Percentiles rank a stretch among this genome's conserved stretches.
Evolutionary conservation across 2,888 invertebrate species (phyloP).

Genomic region (Lysandra bellargus): DNA sequence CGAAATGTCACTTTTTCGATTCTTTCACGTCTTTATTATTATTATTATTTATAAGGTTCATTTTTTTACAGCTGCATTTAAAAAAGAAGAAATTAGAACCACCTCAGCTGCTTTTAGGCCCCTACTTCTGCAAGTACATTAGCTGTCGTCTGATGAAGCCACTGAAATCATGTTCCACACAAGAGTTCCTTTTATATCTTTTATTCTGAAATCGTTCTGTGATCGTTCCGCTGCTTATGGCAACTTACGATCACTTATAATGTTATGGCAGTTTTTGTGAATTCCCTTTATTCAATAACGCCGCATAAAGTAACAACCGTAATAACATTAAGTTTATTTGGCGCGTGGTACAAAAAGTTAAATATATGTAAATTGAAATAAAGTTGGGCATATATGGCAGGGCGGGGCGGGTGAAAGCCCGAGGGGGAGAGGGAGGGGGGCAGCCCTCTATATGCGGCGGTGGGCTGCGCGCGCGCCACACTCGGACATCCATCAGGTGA

Average conservation of each 20-base stretch:
- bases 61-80: too few species aligned
- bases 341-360: constrained; percentile 2
- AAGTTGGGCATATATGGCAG: constrained; percentile 46
- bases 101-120: too few species aligned
- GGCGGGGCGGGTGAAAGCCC: constrained; percentile 33
- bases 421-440: constrained; percentile 46
- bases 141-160: background rate
- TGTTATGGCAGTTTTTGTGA: background rate
- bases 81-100: too few species aligned
- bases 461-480: constrained; percentile 66
- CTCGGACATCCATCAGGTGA: constrained; percentile 67
- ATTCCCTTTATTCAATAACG: background rate
- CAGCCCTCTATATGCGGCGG: constrained; percentile 57
- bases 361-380: constrained; percentile 14
- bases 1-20: too few species aligned
- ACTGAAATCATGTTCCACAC: background rate
- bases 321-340: background rate
- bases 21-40: too few species aligned
- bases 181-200: background rate
- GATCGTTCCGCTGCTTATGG: background rate
- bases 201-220: background rate
- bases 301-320: background rate
- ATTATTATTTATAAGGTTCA: too few species aligned
- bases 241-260: background rate
- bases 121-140: background rate